Percentiles rank a stretch among this genome's conserved stretches.
Conservation (phyloP, 2,888 invertebrate genomes). For the Nymphalis polychloros region DNA sequence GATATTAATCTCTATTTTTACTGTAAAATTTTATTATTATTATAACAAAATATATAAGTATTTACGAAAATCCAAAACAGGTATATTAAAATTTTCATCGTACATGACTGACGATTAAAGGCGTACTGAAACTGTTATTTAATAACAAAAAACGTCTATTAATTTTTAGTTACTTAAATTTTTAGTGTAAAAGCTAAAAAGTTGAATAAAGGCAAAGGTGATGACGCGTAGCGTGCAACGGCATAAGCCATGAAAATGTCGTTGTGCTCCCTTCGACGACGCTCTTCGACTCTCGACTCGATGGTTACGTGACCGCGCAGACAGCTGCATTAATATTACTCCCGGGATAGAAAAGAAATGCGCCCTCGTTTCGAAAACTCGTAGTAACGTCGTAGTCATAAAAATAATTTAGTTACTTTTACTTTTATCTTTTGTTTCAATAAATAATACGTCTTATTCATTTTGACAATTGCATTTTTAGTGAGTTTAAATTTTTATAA, state of each 20-base stretch:
- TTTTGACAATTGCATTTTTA: not conserved
- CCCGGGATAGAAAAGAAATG: conserved; percentile 42
- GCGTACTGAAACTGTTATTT: too few relatives aligned
- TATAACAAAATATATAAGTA: too few relatives aligned
- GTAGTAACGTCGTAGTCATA: not conserved
- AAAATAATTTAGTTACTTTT: conserved; percentile 1
- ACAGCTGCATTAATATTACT: conserved; percentile 69
- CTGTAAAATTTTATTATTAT: too few relatives aligned
- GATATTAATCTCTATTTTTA: too few relatives aligned
- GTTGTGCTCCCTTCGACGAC: conserved; percentile 43
- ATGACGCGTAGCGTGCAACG: conserved; percentile 52
- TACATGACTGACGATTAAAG: too few relatives aligned
- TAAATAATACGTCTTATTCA: not conserved
- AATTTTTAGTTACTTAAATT: not conserved
- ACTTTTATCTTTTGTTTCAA: not conserved
- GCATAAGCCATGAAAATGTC: conserved; percentile 57
- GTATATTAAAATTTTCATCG: too few relatives aligned
- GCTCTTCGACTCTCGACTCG: conserved; percentile 64
- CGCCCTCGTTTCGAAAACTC: conserved; percentile 18
- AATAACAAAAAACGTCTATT: not conserved
- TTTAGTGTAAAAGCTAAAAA: not conserved
- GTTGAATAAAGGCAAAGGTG: conserved; percentile 9
- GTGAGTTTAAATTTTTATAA: too few relatives aligned
- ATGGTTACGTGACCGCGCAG: conserved; percentile 76
- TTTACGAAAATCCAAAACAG: too few relatives aligned